Percentiles rank a stretch among this genome's conserved stretches.
These are phyloP conservation scores for Sebastes miniatus DNA, from an alignment of 2,797 vertebrate genomes.

Conservation along the genomic window DNA sequence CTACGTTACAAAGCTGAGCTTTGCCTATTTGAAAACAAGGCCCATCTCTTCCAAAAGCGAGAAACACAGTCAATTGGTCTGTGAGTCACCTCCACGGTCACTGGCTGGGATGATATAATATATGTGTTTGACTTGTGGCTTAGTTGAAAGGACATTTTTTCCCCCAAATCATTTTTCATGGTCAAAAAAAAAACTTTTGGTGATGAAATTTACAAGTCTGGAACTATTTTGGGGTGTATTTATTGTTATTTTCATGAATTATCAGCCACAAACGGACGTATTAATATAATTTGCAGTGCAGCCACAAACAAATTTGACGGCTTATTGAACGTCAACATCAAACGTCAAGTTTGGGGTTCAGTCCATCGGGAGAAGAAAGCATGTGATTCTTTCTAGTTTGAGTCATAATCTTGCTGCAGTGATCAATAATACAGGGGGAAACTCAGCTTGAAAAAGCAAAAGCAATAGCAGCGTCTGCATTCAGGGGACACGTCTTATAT, in stretches of 20 bases:
- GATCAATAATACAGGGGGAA: background rate
- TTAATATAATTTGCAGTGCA: background rate
- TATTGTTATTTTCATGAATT: background rate
- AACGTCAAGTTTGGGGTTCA: background rate
- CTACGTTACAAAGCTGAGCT: background rate
- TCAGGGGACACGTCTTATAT: background rate
- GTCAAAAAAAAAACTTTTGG: background rate
- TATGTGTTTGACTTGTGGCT: background rate
- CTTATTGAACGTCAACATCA: background rate
- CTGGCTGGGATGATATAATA: background rate
- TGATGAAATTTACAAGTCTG: background rate
- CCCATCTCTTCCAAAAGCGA: background rate
- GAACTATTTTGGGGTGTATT: background rate
- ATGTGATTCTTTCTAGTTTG: background rate
- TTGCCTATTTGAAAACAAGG: background rate
- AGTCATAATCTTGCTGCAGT: background rate
- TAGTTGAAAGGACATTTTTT: background rate
- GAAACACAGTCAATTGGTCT: background rate
- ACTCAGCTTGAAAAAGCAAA: background rate
- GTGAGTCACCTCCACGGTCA: background rate
- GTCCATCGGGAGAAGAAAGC: background rate
- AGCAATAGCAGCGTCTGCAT: background rate
- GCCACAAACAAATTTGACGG: background rate
- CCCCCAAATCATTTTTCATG: background rate
- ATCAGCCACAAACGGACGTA: background rate